These are phyloP conservation scores for Anolis apletophallus DNA, from an alignment of 2,797 vertebrate genomes.

Conservation along the genomic window DNA sequence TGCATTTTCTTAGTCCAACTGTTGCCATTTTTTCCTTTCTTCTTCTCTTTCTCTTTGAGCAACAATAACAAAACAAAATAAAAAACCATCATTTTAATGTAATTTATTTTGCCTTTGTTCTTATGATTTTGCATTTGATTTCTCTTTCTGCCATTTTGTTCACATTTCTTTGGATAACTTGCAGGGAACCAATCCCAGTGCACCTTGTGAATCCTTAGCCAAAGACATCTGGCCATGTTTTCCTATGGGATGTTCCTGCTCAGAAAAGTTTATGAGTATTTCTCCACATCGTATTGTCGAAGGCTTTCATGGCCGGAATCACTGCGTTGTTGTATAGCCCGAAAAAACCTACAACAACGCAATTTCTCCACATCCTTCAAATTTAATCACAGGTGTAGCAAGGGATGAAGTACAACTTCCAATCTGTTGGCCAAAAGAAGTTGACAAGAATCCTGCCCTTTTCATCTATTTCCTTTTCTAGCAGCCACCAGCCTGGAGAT, in stretches of 20 bases:
- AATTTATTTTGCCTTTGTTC: neutral
- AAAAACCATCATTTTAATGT: neutral
- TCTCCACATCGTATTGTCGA: slow-evolving; percentile 33
- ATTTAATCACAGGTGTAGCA: slow-evolving; percentile 25
- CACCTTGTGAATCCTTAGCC: neutral
- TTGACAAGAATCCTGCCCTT: slow-evolving; percentile 59
- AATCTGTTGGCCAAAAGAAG: slow-evolving; percentile 63
- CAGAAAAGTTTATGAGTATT: neutral
- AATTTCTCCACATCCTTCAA: slow-evolving; percentile 36
- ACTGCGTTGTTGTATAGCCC: no score
- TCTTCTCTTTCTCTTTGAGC: no score
- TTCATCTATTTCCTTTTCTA: slow-evolving; percentile 61
- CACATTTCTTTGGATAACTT: neutral
- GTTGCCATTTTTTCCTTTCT: neutral
- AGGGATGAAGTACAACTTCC: slow-evolving; percentile 42
- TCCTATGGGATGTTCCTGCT: neutral
- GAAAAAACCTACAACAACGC: no score
- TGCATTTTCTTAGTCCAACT: neutral
- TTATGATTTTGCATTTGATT: neutral
- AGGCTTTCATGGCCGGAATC: no score
- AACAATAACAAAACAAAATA: neutral
- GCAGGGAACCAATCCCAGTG: neutral
- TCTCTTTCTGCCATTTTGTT: slow-evolving; percentile 20
- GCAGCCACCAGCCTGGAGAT: slow-evolving; percentile 63
- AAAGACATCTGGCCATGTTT: neutral